Conservation (phyloP, 2,888 invertebrate genomes). For the Agonopterix subpropinquella region DNA sequence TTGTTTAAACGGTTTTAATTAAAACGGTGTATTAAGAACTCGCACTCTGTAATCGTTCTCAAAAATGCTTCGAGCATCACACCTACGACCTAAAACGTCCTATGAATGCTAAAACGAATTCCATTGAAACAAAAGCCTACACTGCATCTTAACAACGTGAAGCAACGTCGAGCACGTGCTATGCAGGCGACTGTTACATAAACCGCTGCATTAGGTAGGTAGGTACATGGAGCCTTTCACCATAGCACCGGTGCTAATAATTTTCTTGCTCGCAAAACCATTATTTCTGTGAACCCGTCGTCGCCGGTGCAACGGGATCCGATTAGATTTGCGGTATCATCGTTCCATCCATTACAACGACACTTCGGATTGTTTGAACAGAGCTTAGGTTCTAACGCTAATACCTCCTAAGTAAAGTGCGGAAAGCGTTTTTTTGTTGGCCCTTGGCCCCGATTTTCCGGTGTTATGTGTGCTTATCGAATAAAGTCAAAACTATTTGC, state of each 20-base stretch:
- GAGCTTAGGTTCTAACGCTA: too few species aligned
- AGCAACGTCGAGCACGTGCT: slow-evolving; percentile 32
- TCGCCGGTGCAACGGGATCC: slow-evolving; percentile 32
- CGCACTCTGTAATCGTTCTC: too few species aligned
- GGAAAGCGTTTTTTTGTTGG: too few species aligned
- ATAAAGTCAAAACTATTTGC: too few species aligned
- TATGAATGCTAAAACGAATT: too few species aligned
- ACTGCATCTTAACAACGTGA: slow-evolving; percentile 21
- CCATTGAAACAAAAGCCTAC: background rate
- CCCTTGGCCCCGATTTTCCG: too few species aligned
- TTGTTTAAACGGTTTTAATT: background rate
- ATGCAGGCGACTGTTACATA: slow-evolving; percentile 38
- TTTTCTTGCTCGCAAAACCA: slow-evolving; percentile 43
- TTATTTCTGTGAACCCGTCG: slow-evolving; percentile 38
- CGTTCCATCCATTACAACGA: background rate
- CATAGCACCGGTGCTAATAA: slow-evolving; percentile 39
- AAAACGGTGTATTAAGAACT: background rate
- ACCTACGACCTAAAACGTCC: too few species aligned
- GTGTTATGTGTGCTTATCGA: too few species aligned
- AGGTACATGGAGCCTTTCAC: slow-evolving; percentile 46
- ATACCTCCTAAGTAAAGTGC: too few species aligned
- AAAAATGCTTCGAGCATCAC: too few species aligned
- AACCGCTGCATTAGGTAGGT: slow-evolving; percentile 32
- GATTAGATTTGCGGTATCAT: slow-evolving; percentile 5
- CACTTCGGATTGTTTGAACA: too few species aligned